Conservation (phyloP, 2,797 vertebrate species). For the Nyctalus aviator region DNA sequence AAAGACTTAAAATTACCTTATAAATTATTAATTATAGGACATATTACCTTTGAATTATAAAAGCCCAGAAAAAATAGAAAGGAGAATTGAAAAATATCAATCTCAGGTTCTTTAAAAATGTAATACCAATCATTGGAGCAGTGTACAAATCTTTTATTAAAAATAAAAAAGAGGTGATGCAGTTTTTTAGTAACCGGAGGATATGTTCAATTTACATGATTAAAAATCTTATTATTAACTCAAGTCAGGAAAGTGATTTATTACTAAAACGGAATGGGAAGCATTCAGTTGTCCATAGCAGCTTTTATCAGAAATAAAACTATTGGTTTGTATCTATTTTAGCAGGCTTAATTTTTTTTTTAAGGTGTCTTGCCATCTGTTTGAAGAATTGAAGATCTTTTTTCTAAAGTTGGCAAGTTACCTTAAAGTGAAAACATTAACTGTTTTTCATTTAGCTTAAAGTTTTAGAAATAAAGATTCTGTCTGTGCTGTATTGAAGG, state of each 20-base stretch:
- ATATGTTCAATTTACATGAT: slow-evolving; percentile 87
- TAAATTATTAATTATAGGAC: slow-evolving; percentile 89
- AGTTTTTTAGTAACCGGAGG: slow-evolving; percentile 88
- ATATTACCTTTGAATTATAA: slow-evolving; percentile 88
- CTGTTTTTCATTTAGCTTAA: slow-evolving; percentile 73
- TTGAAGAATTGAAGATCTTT: slow-evolving; percentile 74
- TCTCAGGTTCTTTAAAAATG: slow-evolving; percentile 87
- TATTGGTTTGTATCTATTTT: slow-evolving; percentile 79
- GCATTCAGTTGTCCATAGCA: slow-evolving; percentile 81
- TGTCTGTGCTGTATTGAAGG: slow-evolving; percentile 58
- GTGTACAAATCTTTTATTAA: slow-evolving; percentile 90
- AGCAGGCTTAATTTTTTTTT: slow-evolving; percentile 80
- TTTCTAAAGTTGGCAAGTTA: slow-evolving; percentile 72
- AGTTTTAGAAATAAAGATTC: slow-evolving; percentile 67
- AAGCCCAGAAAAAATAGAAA: slow-evolving; percentile 85
- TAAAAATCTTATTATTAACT: slow-evolving; percentile 89
- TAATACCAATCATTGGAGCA: slow-evolving; percentile 85
- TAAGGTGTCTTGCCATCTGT: slow-evolving; percentile 81
- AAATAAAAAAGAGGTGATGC: slow-evolving; percentile 87
- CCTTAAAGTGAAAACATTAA: slow-evolving; percentile 79
- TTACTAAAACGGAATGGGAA: slow-evolving; percentile 83
- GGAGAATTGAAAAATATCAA: slow-evolving; percentile 88
- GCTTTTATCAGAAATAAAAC: slow-evolving; percentile 77
- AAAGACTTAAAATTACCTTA: slow-evolving; percentile 88
- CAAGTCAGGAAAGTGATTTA: slow-evolving; percentile 85